Evolutionary conservation across 2,113 vertebrate species (phyloP), one percentile per base, ranked within the genome.

Genomic region (Zosterops borbonicus): DNA sequence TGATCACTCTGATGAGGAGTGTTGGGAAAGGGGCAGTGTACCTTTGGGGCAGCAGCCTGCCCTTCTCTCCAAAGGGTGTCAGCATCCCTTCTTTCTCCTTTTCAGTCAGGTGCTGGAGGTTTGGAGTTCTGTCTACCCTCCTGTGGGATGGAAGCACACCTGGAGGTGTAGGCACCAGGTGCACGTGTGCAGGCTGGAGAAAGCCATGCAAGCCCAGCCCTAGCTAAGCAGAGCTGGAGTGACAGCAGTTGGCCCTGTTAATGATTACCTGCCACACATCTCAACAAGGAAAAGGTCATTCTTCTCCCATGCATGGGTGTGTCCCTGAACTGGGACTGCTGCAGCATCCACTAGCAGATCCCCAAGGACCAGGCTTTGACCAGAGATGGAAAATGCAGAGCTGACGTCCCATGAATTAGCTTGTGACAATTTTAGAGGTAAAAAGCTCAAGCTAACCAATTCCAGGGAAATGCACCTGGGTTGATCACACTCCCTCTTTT

Each of bases 301-400:
- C 22, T 6, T 23, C 6, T 56, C 14, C 27, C 7, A 0, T 7
- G 12, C 10, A 0, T 22, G 53, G 47, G 56, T 59, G 44, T 4
- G 39, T 59, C 27, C 47, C 52, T 1, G 2, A 2, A 3, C 73
- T 83, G 64, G 46, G 35, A 22, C 47, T 53, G 28, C 50, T 3
- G 0, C 41, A 24, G 14, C 0, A 0, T 59, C 39, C 58, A 33
- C 27, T 33, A 31, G 12, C 53, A 25, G 47, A 59, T 67, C 55
- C 74, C 37, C 22, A 17, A 73, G 37, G 60, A 62, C 19, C n/a
- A 56, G 47, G 60, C 49, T 83, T 83, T 6, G 3, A 35, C 71
- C 49, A 62, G 53, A 71, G 62, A 25, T 68, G 80, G 64, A 83
- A 81, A 92, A 88, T 10, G 33, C 2, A 2, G 42, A 71, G 46